phyloP scores from a whole-genome alignment of 2,113 vertebrate genomes.

The human (Homo sapiens) region DNA sequence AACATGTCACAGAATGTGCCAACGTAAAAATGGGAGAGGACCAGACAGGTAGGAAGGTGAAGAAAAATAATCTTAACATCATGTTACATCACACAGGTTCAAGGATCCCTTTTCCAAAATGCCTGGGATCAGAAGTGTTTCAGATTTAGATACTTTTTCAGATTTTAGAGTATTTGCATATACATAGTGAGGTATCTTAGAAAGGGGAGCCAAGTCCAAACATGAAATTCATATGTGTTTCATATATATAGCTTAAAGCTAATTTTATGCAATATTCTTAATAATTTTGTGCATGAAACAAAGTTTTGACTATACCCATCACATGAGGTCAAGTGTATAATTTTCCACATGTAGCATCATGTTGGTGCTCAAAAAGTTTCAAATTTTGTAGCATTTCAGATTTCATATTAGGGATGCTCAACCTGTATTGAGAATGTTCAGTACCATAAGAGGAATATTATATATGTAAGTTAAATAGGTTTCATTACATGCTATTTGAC shows the following conservation, averaged over 20 bases:
- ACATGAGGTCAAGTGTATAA: neutral
- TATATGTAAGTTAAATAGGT: neutral
- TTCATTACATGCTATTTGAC: neutral
- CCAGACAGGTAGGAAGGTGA: slow-evolving; percentile 74
- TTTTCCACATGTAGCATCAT: neutral
- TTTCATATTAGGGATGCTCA: neutral
- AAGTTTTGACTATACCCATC: neutral
- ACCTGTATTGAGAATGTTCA: neutral
- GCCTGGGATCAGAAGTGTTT: neutral
- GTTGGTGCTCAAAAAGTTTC: neutral
- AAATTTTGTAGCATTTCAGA: neutral
- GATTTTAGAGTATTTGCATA: neutral
- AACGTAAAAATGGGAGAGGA: slow-evolving; percentile 75
- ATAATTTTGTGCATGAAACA: neutral
- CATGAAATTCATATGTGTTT: neutral
- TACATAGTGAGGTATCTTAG: neutral
- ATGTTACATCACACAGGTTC: neutral
- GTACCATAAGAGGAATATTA: neutral
- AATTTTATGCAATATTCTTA: neutral
- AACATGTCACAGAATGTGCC: slow-evolving; percentile 65
- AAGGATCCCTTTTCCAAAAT: neutral
- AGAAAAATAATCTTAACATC: neutral
- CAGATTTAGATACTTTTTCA: neutral
- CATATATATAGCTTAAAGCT: neutral
- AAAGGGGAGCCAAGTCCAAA: neutral